These are phyloP conservation scores for Eudemis profundana DNA, from an alignment of 2,888 invertebrate species.

Conservation along the genomic window DNA sequence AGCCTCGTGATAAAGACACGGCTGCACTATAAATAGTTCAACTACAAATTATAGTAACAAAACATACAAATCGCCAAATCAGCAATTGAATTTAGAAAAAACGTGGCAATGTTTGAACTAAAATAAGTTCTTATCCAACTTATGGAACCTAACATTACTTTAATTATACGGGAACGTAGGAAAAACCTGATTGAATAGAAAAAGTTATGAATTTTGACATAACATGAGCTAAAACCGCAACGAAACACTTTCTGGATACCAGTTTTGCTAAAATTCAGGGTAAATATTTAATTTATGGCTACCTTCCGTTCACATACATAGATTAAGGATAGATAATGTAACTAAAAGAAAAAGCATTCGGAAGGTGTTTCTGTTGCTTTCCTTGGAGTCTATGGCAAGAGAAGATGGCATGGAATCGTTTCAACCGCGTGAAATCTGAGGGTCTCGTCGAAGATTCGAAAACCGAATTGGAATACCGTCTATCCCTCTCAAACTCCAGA, in stretches of 20 bases:
- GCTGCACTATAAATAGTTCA: too few species aligned
- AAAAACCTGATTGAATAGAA: too few species aligned
- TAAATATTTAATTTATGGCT: constrained; percentile 36
- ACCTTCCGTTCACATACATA: constrained; percentile 31
- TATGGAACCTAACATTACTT: background rate
- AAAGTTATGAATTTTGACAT: constrained; percentile 29
- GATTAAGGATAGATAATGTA: constrained; percentile 25
- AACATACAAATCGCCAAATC: too few species aligned
- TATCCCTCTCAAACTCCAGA: constrained; percentile 22
- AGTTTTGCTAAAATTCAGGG: constrained; percentile 34
- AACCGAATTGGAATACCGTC: constrained; percentile 7
- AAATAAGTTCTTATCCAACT: background rate
- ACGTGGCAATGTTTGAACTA: too few species aligned
- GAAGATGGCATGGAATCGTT: background rate
- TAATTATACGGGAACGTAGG: too few species aligned
- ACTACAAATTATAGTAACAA: too few species aligned
- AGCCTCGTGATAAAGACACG: background rate
- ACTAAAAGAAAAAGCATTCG: constrained; percentile 22
- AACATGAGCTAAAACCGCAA: constrained; percentile 12
- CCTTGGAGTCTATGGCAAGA: constrained; percentile 16
- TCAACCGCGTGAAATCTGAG: background rate
- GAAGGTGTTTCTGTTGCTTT: constrained; percentile 11
- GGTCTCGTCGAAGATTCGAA: background rate
- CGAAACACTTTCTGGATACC: constrained; percentile 27
- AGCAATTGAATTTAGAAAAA: too few species aligned